These are phyloP conservation scores for Ivindomyrus marchei DNA, from an alignment of 2,113 vertebrate genomes.

Conservation along the genomic window DNA sequence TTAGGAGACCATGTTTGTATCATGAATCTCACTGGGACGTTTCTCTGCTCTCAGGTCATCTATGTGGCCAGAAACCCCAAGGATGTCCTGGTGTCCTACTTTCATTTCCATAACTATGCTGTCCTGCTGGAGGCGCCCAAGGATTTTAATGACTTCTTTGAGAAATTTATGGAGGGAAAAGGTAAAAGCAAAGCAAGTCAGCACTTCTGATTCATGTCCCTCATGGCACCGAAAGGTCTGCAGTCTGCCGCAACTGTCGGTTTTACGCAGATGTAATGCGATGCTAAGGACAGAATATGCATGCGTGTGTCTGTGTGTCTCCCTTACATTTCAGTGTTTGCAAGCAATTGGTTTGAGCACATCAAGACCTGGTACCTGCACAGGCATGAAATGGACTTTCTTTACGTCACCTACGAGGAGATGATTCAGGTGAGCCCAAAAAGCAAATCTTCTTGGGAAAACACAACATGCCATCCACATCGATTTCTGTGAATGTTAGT, in stretches of 20 bases:
- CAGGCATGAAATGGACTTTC: conserved; percentile 48
- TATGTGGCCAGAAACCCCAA: conserved; percentile 58
- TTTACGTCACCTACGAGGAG: conserved; percentile 54
- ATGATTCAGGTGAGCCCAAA: conserved; percentile 45
- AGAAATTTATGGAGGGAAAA: conserved; percentile 48
- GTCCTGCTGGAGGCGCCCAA: conserved; percentile 47
- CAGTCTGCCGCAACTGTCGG: not conserved
- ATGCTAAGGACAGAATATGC: not conserved
- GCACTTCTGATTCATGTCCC: not conserved
- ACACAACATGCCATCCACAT: not conserved
- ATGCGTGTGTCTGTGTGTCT: not conserved
- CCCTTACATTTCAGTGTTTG: conserved; percentile 45
- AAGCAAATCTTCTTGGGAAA: not conserved
- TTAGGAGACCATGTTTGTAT: not conserved
- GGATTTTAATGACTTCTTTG: conserved; percentile 50
- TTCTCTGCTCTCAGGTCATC: conserved; percentile 44
- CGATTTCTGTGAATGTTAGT: not conserved
- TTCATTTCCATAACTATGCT: conserved; percentile 47
- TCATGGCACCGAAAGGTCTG: not conserved
- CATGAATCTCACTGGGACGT: not conserved
- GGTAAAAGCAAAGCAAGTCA: conserved; percentile 33
- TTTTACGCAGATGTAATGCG: not conserved
- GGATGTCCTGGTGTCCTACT: conserved; percentile 54
- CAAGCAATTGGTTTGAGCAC: conserved; percentile 53
- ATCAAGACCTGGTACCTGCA: conserved; percentile 47